Percentiles rank a stretch among this genome's conserved stretches.
Evolutionary conservation across 2,888 invertebrate genomes (phyloP).

Genomic region (Hylaea fasciaria): DNA sequence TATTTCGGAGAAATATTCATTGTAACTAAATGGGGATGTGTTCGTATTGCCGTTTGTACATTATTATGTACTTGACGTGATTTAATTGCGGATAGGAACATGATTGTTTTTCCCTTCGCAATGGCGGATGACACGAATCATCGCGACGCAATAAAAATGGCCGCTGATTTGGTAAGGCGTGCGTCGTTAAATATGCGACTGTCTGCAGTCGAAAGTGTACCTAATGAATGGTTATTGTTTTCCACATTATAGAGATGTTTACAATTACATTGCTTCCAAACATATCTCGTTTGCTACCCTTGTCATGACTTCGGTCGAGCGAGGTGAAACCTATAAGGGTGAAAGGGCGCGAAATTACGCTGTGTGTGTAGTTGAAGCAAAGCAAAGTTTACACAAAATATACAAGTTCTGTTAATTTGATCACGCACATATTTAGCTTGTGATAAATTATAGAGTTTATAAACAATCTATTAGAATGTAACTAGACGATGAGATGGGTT

Average conservation of each 20-base stretch:
- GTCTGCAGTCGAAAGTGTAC: constrained; percentile 43
- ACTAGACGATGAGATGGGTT: not conserved
- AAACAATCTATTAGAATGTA: not conserved
- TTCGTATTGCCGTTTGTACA: constrained; percentile 57
- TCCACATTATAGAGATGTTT: constrained; percentile 2
- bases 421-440: not conserved
- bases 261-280: not conserved
- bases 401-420: constrained; percentile 3
- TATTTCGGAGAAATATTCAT: constrained; percentile 63
- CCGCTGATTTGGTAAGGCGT: constrained; percentile 84
- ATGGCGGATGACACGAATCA: constrained; percentile 85
- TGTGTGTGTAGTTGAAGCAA: constrained; percentile 46
- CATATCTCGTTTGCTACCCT: constrained; percentile 5
- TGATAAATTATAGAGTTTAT: not conserved
- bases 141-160: constrained; percentile 85
- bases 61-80: constrained; percentile 60
- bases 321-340: constrained; percentile 53
- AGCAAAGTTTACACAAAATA: constrained; percentile 47
- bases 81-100: constrained; percentile 59
- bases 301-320: constrained; percentile 23
- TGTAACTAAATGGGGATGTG: constrained; percentile 67
- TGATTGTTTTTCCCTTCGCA: constrained; percentile 70
- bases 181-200: constrained; percentile 75
- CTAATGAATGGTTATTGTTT: constrained; percentile 12
- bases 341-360: constrained; percentile 84